These are phyloP conservation scores for Strigops habroptila DNA, from an alignment of 2,113 vertebrate genomes.

Conservation along the genomic window DNA sequence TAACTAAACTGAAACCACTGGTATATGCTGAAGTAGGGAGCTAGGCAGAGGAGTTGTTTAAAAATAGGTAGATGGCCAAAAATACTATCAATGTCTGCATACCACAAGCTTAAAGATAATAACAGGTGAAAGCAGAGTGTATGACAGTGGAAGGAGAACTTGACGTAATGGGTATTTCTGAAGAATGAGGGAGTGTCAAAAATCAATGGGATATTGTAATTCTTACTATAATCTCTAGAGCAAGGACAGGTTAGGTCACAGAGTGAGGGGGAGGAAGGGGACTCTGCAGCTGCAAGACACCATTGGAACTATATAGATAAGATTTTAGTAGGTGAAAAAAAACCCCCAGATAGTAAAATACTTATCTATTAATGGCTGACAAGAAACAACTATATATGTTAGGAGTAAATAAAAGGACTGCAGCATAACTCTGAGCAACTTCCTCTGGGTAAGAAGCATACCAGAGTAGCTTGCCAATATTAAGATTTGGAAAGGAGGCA, in stretches of 20 bases:
- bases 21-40: background rate
- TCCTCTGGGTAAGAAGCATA: background rate
- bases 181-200: constrained; percentile 1
- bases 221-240: background rate
- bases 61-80: background rate
- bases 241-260: background rate
- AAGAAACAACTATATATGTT: background rate
- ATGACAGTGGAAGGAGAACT: background rate
- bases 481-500: background rate
- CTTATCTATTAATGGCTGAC: background rate
- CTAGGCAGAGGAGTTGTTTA: background rate
- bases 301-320: background rate
- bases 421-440: background rate
- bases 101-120: background rate
- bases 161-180: background rate
- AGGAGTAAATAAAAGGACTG: background rate
- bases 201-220: constrained; percentile 5
- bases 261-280: background rate
- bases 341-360: background rate
- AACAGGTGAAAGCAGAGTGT: background rate
- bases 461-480: background rate
- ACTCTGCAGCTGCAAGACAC: background rate
- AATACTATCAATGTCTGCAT: background rate
- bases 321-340: background rate
- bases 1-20: background rate